phyloP scores from a whole-genome alignment of 2,113 vertebrate genomes.

The Apteryx mantelli region DNA sequence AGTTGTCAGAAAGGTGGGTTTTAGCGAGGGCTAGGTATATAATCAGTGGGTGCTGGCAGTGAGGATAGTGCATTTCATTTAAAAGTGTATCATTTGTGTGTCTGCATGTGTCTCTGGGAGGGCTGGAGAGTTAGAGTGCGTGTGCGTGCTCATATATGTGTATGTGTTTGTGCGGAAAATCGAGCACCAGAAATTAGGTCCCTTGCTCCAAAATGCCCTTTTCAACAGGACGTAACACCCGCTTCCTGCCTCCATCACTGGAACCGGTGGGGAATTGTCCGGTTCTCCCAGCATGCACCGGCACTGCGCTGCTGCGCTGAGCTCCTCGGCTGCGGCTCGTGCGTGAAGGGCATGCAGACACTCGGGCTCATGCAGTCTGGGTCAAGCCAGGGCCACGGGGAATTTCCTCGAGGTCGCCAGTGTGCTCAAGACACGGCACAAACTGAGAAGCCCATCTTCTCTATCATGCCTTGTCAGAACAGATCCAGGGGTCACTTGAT shows the following conservation, averaged over 20 bases:
- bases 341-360: neutral
- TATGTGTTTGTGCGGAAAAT: neutral
- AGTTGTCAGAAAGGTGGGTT: neutral
- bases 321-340: neutral
- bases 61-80: neutral
- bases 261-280: neutral
- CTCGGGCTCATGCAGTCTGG: neutral
- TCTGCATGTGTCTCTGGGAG: neutral
- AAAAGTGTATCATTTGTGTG: accelerated
- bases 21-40: neutral
- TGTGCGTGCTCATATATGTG: accelerated
- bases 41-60: neutral
- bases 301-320: neutral
- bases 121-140: neutral
- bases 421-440: accelerated
- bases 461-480: neutral
- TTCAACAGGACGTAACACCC: neutral
- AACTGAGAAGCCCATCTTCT: neutral
- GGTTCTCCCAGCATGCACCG: accelerated
- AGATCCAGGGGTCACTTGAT: accelerated
- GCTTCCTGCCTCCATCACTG: neutral
- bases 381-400: neutral
- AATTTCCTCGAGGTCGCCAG: neutral
- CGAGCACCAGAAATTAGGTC: neutral
- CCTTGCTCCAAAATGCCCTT: neutral